Evolutionary conservation across 2,797 vertebrate genomes (phyloP), one percentile per base, ranked within the genome.

Genomic region (Delichon dasypus): DNA sequence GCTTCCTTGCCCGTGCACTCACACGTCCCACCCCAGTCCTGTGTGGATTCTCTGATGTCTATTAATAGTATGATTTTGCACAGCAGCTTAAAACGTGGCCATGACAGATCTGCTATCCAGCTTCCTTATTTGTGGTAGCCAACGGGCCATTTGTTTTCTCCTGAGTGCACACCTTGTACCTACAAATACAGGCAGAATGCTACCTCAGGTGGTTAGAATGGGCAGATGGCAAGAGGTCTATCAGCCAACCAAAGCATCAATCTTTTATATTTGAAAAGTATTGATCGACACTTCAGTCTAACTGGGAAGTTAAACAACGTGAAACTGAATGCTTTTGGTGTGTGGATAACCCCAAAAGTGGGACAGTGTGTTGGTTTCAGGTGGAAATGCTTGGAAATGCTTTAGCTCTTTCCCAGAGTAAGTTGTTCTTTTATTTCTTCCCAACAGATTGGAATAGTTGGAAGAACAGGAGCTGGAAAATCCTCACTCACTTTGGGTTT

Each of bases 381-480:
- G 19, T 64, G n/a, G 34, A 72, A 65, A 32, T 64, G 44, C 38
- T 67, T 75, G 47, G 42, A 68, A 84, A 18, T 65, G 27, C 36
- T 78, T 78, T 47, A 68, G 70, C 29, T 72, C 21, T 74, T 73
- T 13, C 23, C 23, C 5, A 20, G 6, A 53, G 5, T 74, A 58
- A 38, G 25, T 61, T 89, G 53, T 88, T 36, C 10, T 30, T 32
- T 15, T 78, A 6, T 65, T 73, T 80, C 71, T 93, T 64, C 40
- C 58, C 67, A 29, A 36, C 64, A 99, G 99, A 98, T 99, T 76
- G 99, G 99, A 81, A 99, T 99, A 19, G 99, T 99, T 83, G 99
- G 99, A 11, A 98, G 99, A 68, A 99, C 99, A 0, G 99, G 99
- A 90, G 99, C 99, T 1, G 99, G 99, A 23, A 99, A 99, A 96